Percentiles rank a stretch among this genome's conserved stretches.
phyloP scores from a whole-genome alignment of 2,797 vertebrate genomes.

The Rhynchotus rufescens region DNA sequence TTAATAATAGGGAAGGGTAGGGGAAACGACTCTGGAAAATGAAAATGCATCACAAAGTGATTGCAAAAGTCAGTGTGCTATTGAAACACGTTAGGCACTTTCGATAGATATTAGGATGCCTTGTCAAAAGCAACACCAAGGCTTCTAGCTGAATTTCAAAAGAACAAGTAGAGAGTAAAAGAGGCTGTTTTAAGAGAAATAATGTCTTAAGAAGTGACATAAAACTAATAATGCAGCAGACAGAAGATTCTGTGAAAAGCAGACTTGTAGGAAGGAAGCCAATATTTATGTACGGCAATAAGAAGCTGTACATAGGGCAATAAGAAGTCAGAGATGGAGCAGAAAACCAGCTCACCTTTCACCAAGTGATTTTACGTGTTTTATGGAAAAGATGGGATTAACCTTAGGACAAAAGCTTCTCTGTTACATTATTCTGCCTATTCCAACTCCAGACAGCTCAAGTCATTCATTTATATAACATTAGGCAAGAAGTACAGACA shows the following conservation, averaged over 20 bases:
- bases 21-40: conserved; percentile 56
- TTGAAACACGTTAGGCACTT: background rate
- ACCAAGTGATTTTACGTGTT: background rate
- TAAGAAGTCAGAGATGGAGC: background rate
- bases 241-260: background rate
- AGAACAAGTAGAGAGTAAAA: accelerated
- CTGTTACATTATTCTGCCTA: background rate
- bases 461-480: background rate
- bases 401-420: background rate
- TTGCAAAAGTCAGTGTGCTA: background rate
- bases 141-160: background rate
- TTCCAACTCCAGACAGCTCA: background rate
- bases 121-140: background rate
- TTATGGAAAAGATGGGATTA: conserved; percentile 33
- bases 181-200: background rate
- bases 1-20: conserved; percentile 63
- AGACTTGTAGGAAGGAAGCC: background rate
- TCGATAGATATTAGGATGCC: background rate
- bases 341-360: background rate
- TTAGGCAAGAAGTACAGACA: background rate
- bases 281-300: background rate
- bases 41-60: conserved; percentile 40
- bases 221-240: background rate
- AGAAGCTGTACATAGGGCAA: background rate
- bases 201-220: background rate